Evolutionary conservation across 2,888 invertebrate genomes (phyloP).

Genomic region (Mamestra brassicae): DNA sequence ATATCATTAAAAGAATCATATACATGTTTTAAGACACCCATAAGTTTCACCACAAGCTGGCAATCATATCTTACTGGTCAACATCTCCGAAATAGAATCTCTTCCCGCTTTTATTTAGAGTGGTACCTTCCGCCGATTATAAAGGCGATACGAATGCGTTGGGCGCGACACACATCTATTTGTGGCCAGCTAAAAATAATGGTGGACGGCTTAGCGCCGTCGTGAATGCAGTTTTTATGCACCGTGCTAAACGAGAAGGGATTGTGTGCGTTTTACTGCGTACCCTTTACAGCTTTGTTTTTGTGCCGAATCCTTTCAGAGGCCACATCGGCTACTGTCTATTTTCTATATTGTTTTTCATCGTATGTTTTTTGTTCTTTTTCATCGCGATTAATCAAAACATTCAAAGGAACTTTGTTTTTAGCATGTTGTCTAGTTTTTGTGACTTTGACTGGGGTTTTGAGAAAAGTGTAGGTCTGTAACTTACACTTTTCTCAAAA

Average conservation of each 20-base stretch:
- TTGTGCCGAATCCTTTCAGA: slow-evolving; percentile 25
- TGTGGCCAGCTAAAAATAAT: slow-evolving; percentile 84
- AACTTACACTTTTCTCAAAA: background rate
- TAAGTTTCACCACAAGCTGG: slow-evolving; percentile 19
- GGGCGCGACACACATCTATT: slow-evolving; percentile 83
- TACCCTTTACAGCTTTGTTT: slow-evolving; percentile 40
- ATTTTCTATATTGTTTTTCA: background rate
- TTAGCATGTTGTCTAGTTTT: background rate
- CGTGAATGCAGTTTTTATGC: slow-evolving; percentile 85
- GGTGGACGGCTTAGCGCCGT: slow-evolving; percentile 74
- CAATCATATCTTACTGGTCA: slow-evolving; percentile 41
- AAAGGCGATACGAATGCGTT: slow-evolving; percentile 77
- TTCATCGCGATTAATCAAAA: background rate
- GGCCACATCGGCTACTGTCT: background rate
- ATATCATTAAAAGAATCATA: background rate
- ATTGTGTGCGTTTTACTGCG: slow-evolving; percentile 38
- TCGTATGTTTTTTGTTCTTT: background rate
- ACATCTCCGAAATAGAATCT: slow-evolving; percentile 55
- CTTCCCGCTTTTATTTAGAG: slow-evolving; percentile 68
- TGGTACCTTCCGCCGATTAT: slow-evolving; percentile 68
- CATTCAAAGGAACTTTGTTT: background rate
- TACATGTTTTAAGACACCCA: background rate
- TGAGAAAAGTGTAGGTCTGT: no score
- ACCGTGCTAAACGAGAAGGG: slow-evolving; percentile 78
- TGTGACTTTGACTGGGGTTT: background rate